Conservation (phyloP, 2,113 vertebrate genomes). For the Archilochus colubris region DNA sequence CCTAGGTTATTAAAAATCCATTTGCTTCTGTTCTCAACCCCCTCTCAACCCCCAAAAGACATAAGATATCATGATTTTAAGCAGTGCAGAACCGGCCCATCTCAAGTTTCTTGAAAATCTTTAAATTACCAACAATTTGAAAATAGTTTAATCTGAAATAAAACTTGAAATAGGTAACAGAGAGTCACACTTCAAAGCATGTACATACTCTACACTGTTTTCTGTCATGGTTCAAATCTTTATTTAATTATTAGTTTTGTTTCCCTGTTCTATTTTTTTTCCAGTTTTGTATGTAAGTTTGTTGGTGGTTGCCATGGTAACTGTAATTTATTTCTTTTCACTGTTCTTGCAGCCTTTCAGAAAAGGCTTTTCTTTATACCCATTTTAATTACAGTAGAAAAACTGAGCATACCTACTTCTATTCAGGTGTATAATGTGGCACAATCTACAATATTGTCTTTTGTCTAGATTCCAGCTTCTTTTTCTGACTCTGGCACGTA, state of each 20-base stretch:
- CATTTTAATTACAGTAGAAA: conserved; percentile 33
- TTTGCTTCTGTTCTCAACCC: neutral
- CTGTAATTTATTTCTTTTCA: conserved; percentile 75
- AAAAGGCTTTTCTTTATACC: conserved; percentile 63
- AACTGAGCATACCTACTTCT: neutral
- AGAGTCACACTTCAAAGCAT: neutral
- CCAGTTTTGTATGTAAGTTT: conserved; percentile 62
- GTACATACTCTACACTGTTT: neutral
- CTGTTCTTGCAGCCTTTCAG: conserved; percentile 69
- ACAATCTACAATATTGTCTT: neutral
- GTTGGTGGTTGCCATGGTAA: conserved; percentile 76
- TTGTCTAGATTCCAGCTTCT: neutral
- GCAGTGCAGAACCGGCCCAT: neutral
- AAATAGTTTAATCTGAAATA: neutral
- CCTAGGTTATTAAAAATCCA: neutral
- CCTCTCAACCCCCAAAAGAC: fast-evolving
- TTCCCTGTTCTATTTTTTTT: conserved; percentile 53
- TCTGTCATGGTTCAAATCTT: conserved; percentile 21
- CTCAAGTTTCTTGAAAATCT: conserved; percentile 19
- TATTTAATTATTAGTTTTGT: conserved; percentile 63
- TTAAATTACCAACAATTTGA: neutral
- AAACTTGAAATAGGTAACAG: neutral
- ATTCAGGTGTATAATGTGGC: neutral
- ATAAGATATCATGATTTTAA: neutral
- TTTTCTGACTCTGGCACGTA: neutral